Percentiles rank a stretch among this genome's conserved stretches.
Evolutionary conservation across 1,140 invertebrate genomes (phyloP).

Genomic region (Anoplolepis gracilipes): DNA sequence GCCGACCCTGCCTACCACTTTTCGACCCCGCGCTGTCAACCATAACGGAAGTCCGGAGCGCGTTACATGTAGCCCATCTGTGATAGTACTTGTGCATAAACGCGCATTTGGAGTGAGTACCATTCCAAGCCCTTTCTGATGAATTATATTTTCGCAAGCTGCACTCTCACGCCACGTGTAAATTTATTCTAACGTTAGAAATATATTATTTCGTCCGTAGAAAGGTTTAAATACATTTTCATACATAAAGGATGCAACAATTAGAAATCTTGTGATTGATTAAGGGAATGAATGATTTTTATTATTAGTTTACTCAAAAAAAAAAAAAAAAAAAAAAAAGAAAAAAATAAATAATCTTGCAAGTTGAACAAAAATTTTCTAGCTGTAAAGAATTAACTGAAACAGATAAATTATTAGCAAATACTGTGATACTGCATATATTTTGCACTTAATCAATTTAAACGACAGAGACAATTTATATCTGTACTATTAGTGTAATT

Average conservation of each 20-base stretch:
- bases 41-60: conserved; percentile 14
- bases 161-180: background rate
- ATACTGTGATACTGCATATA: too few relatives aligned
- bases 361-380: too few relatives aligned
- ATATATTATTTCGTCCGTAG: too few relatives aligned
- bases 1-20: conserved; percentile 32
- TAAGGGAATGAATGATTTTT: background rate
- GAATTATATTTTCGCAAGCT: background rate
- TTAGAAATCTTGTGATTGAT: background rate
- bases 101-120: background rate
- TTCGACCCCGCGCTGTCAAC: conserved; percentile 30
- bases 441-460: too few relatives aligned
- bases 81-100: background rate
- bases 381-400: too few relatives aligned
- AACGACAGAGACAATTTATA: too few relatives aligned
- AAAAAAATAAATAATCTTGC: too few relatives aligned
- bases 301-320: too few relatives aligned
- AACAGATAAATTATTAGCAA: too few relatives aligned
- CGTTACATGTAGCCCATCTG: background rate
- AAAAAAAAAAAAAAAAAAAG: too few relatives aligned
- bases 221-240: background rate
- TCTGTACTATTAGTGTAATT: too few relatives aligned
- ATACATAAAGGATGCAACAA: background rate
- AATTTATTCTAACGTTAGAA: background rate
- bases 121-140: background rate